These are phyloP conservation scores for Boloria selene DNA, from an alignment of 2,888 invertebrate genomes.

Conservation along the genomic window DNA sequence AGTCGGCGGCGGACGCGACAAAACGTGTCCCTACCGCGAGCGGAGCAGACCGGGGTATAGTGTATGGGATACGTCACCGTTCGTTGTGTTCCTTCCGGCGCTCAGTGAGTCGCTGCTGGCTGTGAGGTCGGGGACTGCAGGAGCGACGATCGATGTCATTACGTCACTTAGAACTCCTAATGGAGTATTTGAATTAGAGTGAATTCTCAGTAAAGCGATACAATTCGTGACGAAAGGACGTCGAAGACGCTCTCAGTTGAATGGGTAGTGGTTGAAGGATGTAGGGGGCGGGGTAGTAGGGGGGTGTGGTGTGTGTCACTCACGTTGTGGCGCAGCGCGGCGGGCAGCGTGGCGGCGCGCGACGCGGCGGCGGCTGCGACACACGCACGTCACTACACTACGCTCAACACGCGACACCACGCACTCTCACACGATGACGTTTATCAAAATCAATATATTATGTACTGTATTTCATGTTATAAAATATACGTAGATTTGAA, in stretches of 20 bases:
- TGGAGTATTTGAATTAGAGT: too few species aligned
- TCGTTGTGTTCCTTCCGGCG: background rate
- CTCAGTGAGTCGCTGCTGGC: background rate
- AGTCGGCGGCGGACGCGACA: too few species aligned
- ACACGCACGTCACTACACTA: conserved; percentile 53
- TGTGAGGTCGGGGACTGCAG: background rate
- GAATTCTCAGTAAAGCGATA: too few species aligned
- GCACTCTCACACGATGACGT: conserved; percentile 23
- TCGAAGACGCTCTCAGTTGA: background rate
- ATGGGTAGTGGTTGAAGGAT: background rate
- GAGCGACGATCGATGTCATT: too few species aligned
- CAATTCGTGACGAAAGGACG: background rate
- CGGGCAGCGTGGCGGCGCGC: conserved; percentile 89
- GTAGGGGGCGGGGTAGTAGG: conserved; percentile 2
- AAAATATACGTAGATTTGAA: background rate
- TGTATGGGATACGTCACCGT: background rate
- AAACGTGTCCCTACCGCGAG: conserved; percentile 9
- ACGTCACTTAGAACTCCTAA: too few species aligned
- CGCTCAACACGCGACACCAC: conserved; percentile 33
- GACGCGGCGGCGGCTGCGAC: conserved; percentile 87
- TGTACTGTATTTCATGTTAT: background rate
- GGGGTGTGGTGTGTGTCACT: conserved; percentile 44
- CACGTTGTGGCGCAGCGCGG: conserved; percentile 76
- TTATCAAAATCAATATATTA: background rate
- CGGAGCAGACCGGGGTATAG: background rate